Base-by-base conservation (phyloP, 2,888 invertebrate species). In the Geotrupes spiniger region DNA sequence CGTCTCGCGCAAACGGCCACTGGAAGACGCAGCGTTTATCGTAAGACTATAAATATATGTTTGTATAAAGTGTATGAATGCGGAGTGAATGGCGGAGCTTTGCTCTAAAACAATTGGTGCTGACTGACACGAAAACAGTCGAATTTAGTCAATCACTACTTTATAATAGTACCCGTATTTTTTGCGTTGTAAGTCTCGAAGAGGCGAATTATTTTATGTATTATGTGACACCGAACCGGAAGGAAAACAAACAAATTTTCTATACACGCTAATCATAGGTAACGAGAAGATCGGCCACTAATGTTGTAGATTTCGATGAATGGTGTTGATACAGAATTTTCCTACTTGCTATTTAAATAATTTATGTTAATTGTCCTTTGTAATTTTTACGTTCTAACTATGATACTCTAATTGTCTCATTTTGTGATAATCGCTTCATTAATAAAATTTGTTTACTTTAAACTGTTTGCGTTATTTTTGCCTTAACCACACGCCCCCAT, bases 341-440 rank as follows among this genome's bases (percentile, higher is more conserved):
- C 50, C 54, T 55, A 56, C 46, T 57, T 50, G 47, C 55, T 62
- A 56, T 60, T 51, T 59, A 59, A 63, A 62, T 63, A 63, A 64
- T 64, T 61, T 59, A 58, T 55, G 51, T 59, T 60, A 57, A 54
- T 58, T 56, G 55, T 57, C 59, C 42, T 60, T 57, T 63, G 54
- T 58, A 60, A 56, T 65, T 59, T 65, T 62, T 62, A 66, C 61
- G 54, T 61, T 65, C 65, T 68, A 68, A 69, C 66, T 65, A 64
- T 66, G 40, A 48, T 47, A 45, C 53, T 55, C 54, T 61, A 70
- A 71, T 71, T 73, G 74, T 73, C n/a, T n/a, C 73, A 72, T 70
- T 70, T 71, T 74, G 74, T 74, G 74, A 74, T 74, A 74, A 73
- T 72, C 70, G 73, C 73, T 74, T 73, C 71, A 69, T 70, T 69